Percentiles rank a stretch among this genome's conserved stretches.
Evolutionary conservation across 2,888 invertebrate genomes (phyloP).

Genomic region (Anagyrus pseudococci): DNA sequence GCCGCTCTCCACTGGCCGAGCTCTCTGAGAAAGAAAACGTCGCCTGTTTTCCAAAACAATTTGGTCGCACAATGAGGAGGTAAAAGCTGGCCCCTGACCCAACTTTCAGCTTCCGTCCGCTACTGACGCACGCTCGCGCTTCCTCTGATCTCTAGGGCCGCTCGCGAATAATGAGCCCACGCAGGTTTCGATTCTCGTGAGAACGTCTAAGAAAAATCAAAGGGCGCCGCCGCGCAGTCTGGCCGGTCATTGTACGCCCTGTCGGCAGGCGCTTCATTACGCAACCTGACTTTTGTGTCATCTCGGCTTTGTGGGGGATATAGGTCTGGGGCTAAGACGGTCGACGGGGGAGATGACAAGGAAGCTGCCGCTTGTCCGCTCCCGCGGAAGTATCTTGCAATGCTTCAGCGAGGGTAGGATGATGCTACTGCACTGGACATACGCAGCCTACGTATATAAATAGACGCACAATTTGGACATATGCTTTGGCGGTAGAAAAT

Average conservation of each 20-base stretch:
- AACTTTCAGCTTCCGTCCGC: conserved; percentile 29
- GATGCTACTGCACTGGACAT: no score
- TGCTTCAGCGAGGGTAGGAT: no score
- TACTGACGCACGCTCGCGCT: conserved; percentile 17
- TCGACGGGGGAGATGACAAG: no score
- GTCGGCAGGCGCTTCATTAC: conserved; percentile 56
- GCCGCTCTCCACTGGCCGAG: no score
- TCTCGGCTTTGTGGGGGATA: no score
- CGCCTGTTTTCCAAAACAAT: conserved; percentile 34
- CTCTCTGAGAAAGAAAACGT: background rate
- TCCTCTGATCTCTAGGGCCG: conserved; percentile 18
- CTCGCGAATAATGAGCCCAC: conserved; percentile 12
- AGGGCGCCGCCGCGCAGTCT: conserved; percentile 46
- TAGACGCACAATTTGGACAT: no score
- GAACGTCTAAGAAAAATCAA: conserved; percentile 53
- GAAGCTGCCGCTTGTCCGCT: no score
- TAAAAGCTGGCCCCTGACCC: conserved; percentile 17
- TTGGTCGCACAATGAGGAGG: conserved; percentile 6
- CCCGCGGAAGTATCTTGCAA: no score
- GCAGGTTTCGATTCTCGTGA: conserved; percentile 49
- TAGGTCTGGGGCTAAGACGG: no score
- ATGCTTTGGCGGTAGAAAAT: no score
- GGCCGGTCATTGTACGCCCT: conserved; percentile 31
- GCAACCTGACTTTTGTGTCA: conserved; percentile 52
- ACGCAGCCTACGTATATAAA: no score